phyloP scores from a whole-genome alignment of 2,797 vertebrate species.

The Ambastaia sidthimunki region DNA sequence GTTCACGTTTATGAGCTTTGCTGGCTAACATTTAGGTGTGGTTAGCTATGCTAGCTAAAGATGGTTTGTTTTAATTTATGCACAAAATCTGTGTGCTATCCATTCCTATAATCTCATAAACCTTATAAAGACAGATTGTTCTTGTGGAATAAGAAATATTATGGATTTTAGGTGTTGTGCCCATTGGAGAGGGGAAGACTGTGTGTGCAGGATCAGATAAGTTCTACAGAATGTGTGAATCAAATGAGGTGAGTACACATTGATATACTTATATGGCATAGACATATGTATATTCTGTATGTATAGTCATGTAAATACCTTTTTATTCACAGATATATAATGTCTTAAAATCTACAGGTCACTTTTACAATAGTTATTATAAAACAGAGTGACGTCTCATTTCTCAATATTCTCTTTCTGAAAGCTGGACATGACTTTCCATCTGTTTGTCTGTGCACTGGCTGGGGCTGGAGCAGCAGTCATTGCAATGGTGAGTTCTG shows the following conservation, averaged over 20 bases:
- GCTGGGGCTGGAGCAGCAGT: conserved; percentile 96
- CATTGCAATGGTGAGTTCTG: conserved; percentile 92
- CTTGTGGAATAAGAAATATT: background rate
- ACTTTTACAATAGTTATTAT: conserved; percentile 6
- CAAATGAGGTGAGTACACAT: conserved; percentile 85
- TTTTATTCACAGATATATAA: background rate
- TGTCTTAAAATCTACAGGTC: background rate
- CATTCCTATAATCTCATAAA: background rate
- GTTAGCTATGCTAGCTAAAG: background rate
- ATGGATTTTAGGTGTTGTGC: conserved; percentile 86
- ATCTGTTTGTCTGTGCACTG: conserved; percentile 96
- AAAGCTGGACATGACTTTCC: conserved; percentile 96
- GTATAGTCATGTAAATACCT: background rate
- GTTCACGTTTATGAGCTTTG: conserved; percentile 43
- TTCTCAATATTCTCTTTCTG: conserved; percentile 60
- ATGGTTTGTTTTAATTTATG: background rate
- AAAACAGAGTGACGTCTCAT: background rate
- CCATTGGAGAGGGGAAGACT: conserved; percentile 90
- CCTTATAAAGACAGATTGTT: background rate
- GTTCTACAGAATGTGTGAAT: conserved; percentile 95
- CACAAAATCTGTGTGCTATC: background rate
- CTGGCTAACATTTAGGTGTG: background rate
- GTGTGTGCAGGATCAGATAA: conserved; percentile 90
- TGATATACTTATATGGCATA: background rate
- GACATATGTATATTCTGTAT: background rate